These are phyloP conservation scores for Auanema freiburgensis DNA, from an alignment of 2,888 invertebrate genomes.

Conservation along the genomic window DNA sequence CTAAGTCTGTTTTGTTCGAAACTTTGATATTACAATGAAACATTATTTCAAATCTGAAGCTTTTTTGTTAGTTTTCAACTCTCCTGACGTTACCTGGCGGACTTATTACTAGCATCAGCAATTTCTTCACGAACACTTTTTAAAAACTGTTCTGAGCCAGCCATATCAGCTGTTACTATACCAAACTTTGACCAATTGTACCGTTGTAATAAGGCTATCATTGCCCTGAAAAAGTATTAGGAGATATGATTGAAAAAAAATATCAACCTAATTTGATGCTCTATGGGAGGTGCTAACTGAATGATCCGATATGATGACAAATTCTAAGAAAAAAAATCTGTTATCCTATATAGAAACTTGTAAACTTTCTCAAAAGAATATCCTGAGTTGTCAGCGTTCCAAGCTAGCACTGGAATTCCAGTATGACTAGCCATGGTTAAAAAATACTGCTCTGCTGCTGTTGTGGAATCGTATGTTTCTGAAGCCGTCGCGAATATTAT, in stretches of 20 bases:
- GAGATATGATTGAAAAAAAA: slow-evolving; percentile 71
- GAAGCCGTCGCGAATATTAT: slow-evolving; percentile 59
- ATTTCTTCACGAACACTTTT: slow-evolving; percentile 50
- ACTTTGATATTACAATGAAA: slow-evolving; percentile 51
- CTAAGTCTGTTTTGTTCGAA: slow-evolving; percentile 34
- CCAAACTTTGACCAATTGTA: slow-evolving; percentile 70
- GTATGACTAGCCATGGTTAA: slow-evolving; percentile 42
- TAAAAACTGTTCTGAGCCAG: slow-evolving; percentile 48
- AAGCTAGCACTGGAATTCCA: slow-evolving; percentile 92
- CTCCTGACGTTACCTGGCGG: slow-evolving; percentile 24
- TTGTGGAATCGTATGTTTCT: slow-evolving; percentile 54
- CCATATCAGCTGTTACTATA: slow-evolving; percentile 59
- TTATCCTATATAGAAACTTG: too few relatives aligned
- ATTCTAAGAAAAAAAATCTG: slow-evolving; percentile 36
- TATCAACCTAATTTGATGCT: slow-evolving; percentile 88
- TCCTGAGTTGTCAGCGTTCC: slow-evolving; percentile 96
- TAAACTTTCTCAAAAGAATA: slow-evolving; percentile 61
- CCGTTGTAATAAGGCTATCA: slow-evolving; percentile 88
- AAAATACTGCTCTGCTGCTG: slow-evolving; percentile 57
- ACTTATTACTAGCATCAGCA: slow-evolving; percentile 37
- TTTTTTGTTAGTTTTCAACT: not conserved
- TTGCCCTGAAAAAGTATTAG: slow-evolving; percentile 64
- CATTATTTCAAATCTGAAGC: slow-evolving; percentile 56
- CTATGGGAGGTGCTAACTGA: slow-evolving; percentile 91
- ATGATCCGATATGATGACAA: slow-evolving; percentile 66